Conservation (phyloP, 2,888 invertebrate genomes). For the Drosophila cognata region DNA sequence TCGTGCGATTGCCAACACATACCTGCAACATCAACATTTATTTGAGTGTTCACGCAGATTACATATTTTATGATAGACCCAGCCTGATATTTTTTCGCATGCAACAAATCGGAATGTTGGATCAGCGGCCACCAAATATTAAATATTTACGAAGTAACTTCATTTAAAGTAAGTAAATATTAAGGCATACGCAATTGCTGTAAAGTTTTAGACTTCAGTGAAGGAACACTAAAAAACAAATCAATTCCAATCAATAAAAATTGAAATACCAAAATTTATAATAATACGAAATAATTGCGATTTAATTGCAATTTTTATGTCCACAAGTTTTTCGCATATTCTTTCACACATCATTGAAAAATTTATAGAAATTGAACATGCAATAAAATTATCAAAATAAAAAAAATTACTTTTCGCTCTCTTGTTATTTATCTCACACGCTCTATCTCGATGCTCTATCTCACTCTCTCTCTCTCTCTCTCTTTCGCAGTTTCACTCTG, state of each 20-base stretch:
- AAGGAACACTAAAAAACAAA: background rate
- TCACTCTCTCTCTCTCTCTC: background rate
- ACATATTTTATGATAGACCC: slow-evolving; percentile 3
- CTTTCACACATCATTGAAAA: background rate
- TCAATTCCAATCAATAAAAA: background rate
- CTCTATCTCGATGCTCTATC: background rate
- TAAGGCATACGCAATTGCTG: background rate
- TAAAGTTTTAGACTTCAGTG: background rate
- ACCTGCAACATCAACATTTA: background rate
- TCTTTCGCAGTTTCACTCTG: background rate
- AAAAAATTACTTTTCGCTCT: background rate
- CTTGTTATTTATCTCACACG: background rate
- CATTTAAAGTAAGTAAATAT: background rate
- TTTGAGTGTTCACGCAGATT: slow-evolving; percentile 6
- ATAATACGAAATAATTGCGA: background rate
- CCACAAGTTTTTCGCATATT: background rate
- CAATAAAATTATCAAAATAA: background rate
- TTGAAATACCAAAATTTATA: background rate
- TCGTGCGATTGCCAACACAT: slow-evolving; percentile 40
- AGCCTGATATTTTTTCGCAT: background rate
- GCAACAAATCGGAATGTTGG: background rate
- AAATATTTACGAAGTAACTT: background rate
- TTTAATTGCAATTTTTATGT: background rate
- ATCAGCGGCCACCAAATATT: background rate
- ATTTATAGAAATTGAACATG: background rate